These are phyloP conservation scores for Ceratothoa steindachneri DNA, from an alignment of 2,888 invertebrate species.

Conservation along the genomic window DNA sequence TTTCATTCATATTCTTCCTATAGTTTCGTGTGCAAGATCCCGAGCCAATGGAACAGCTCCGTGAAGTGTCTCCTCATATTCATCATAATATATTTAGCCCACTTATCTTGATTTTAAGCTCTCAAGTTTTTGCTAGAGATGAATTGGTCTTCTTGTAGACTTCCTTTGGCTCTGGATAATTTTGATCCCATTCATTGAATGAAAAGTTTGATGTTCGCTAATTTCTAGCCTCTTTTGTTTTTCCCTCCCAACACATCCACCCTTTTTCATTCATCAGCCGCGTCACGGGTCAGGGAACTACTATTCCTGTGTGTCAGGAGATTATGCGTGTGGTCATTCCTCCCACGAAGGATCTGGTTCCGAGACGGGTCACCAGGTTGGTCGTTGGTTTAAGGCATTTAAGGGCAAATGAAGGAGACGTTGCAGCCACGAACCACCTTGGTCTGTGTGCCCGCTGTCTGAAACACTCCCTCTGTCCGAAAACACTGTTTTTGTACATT, in stretches of 20 bases:
- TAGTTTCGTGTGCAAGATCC: no score
- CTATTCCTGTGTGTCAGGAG: conserved; percentile 47
- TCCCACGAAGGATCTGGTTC: conserved; percentile 29
- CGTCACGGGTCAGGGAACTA: conserved; percentile 46
- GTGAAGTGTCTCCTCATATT: no score
- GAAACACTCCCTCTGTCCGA: conserved; percentile 15
- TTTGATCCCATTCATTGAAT: neutral
- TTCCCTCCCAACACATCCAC: no score
- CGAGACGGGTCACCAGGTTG: conserved; percentile 36
- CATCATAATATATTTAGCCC: no score
- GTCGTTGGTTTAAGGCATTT: conserved; percentile 18
- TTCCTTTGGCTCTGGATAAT: neutral
- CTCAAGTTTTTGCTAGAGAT: no score
- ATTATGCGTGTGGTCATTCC: conserved; percentile 47
- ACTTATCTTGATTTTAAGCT: no score
- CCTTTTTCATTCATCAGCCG: conserved; percentile 22
- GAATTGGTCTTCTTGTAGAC: no score
- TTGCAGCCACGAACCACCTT: conserved; percentile 1
- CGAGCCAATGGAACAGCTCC: no score
- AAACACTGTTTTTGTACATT: neutral
- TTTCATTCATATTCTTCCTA: no score
- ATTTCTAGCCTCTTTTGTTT: neutral
- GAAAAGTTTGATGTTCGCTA: neutral
- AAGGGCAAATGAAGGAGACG: conserved; percentile 22
- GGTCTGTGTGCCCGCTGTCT: neutral